Evolutionary conservation across 2,797 vertebrate species (phyloP), one percentile per base, ranked within the genome.

Genomic region (Notolabrus celidotus): DNA sequence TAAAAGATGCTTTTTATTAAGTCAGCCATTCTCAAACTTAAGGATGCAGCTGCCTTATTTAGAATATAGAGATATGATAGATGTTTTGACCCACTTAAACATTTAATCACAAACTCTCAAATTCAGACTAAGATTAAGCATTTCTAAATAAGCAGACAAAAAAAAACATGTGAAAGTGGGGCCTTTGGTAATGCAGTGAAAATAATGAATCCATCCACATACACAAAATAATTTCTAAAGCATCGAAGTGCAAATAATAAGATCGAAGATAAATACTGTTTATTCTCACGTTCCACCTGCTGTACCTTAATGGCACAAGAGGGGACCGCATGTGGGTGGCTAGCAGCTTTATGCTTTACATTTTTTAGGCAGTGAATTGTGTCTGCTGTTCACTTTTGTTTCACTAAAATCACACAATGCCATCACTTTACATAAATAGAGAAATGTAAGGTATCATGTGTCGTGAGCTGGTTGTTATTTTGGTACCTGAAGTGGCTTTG

Each of bases 401-500:
- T 36, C 11, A 36, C 11, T 12, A 11, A 2, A 36, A 12, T 36
- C 10, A 36, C 34, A 36, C 11, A 11, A 14, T 36, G 4, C 29
- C 29, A 29, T 31, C 7, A 31, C 29, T 31, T 31, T 31, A 7
- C 29, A 31, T 31, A 31, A 4, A 31, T 31, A 31, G 31, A 31
- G 31, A 8, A 6, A 29, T 31, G 31, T 31, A 7, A 29, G 27
- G 27, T 31, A 8, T 27, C 27, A 3, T 6, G 6, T 27, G 27
- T 27, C 27, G 27, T 27, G 27, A 27, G 27, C 27, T 27, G 27
- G 3, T 27, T 27, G 27, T 3, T 27, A 3, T 27, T 72, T 50
- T 31, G 31, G 43, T 95, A 98, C 98, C 98, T 95, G 97, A 94
- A 51, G 97, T 96, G 20, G 98, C 98, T 93, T 99, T 99, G 86